Percentiles rank a stretch among this genome's conserved stretches.
These are phyloP conservation scores for Eubucco bourcierii DNA, from an alignment of 2,113 vertebrate species.

Conservation along the genomic window DNA sequence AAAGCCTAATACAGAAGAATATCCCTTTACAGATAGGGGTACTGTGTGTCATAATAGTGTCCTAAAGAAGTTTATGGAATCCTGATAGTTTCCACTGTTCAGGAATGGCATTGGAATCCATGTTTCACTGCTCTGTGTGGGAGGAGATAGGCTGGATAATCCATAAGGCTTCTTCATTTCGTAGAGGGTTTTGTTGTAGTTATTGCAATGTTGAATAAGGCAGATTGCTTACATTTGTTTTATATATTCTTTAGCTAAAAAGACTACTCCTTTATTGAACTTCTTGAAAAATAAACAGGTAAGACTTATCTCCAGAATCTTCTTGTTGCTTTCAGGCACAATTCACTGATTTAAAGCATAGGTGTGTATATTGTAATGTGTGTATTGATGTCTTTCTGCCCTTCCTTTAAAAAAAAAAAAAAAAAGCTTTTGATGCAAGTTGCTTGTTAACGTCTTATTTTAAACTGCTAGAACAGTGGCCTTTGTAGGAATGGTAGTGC, in stretches of 20 bases:
- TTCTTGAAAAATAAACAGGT: slow-evolving; percentile 99
- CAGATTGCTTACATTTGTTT: slow-evolving; percentile 3
- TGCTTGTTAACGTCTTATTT: not conserved
- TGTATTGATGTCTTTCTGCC: not conserved
- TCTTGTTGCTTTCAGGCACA: not conserved
- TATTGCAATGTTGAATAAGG: not conserved
- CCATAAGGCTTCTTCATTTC: not conserved
- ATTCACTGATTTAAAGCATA: not conserved
- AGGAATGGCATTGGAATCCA: not conserved
- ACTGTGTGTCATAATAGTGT: not conserved
- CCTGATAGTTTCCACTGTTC: not conserved
- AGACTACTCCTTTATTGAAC: slow-evolving; percentile 95
- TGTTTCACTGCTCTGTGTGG: not conserved
- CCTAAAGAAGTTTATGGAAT: not conserved
- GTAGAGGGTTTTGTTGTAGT: not conserved
- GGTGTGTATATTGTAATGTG: not conserved
- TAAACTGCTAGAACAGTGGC: not conserved
- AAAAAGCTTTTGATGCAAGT: not conserved
- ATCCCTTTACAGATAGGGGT: not conserved
- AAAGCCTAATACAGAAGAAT: not conserved
- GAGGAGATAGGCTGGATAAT: not conserved
- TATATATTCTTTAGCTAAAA: slow-evolving; percentile 83
- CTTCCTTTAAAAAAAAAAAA: not conserved
- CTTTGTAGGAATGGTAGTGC: not conserved
- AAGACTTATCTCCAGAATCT: slow-evolving; percentile 48